These are phyloP conservation scores for Crotalus viridis DNA, from an alignment of 2,113 vertebrate genomes.

Conservation along the genomic window DNA sequence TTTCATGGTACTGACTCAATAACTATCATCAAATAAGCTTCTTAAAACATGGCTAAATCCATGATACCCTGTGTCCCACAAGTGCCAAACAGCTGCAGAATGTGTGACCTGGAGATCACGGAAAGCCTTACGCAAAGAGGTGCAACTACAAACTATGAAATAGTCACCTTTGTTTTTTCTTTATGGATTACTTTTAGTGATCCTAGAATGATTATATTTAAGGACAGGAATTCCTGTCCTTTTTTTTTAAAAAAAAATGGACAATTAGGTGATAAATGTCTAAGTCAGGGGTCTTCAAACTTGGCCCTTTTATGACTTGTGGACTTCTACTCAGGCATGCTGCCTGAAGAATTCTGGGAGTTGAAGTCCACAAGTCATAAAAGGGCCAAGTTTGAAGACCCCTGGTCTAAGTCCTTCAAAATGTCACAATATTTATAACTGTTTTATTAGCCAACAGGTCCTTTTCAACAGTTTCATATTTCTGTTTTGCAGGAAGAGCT, in stretches of 20 bases:
- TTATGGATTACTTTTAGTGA: background rate
- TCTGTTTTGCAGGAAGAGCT: background rate
- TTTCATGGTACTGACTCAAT: background rate
- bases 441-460: background rate
- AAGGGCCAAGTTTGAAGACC: too few relatives aligned
- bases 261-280: background rate
- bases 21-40: background rate
- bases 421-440: background rate
- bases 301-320: too few relatives aligned
- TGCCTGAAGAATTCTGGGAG: too few relatives aligned
- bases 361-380: too few relatives aligned
- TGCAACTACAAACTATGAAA: background rate
- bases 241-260: background rate
- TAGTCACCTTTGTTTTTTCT: background rate
- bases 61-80: background rate
- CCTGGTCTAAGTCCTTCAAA: background rate
- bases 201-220: background rate
- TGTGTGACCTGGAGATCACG: background rate
- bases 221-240: background rate
- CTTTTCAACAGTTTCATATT: background rate
- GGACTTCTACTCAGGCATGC: too few relatives aligned
- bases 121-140: background rate
- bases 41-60: background rate
- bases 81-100: background rate
- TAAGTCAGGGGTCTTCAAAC: too few relatives aligned